Base-by-base conservation (phyloP, 2,888 invertebrate genomes). In the Tetramorium bicarinatum region DNA sequence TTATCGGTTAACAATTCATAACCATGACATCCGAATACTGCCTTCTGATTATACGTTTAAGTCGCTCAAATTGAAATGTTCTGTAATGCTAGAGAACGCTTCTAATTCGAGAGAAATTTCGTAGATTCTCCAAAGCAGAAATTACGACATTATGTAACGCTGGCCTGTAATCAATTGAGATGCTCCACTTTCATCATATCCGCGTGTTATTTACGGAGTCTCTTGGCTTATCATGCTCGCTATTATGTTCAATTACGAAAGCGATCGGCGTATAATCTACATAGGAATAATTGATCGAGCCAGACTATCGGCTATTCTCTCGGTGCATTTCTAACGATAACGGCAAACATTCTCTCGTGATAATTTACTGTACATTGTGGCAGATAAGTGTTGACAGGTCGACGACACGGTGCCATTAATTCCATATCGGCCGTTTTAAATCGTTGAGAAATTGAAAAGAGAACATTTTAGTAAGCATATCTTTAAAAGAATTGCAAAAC, bases 61-160 rank as follows among this genome's bases (percentile, higher is more conserved):
- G 7, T 69, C n/a, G 7, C 21, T 56, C 7, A 44, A 69, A 64
- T 54, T 66, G 15, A 29, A 1, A 13, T 25, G 67, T 77, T 41
- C 8, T 21, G 25, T 25, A 66, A 41, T 54, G 8, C 4, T n/a
- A 15, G 41, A 41, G 4, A 1, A 1, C 0, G 13, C 29, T n/a
- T 66, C 13, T 77, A 77, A 77, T 77, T 66, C 1, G 18, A 38
- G 52, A 67, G 66, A 66, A 72, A 61, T 72, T 61, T 21, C 25
- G 3, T 49, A 18, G 8, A 2, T n/a, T 56, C 13, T 61, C 29
- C 1, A 11, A 25, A 13, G 38, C 25, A n/a, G 21, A 71, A 80
- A 80, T 71, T 59, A 25, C 25, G 47, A 13, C 8, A 18, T 49
- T 47, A 49, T 15, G 13, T 49, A 21, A 59, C 13, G 34, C 47